Base-by-base conservation (phyloP, 2,113 vertebrate species). In the Parotia lawesii region DNA sequence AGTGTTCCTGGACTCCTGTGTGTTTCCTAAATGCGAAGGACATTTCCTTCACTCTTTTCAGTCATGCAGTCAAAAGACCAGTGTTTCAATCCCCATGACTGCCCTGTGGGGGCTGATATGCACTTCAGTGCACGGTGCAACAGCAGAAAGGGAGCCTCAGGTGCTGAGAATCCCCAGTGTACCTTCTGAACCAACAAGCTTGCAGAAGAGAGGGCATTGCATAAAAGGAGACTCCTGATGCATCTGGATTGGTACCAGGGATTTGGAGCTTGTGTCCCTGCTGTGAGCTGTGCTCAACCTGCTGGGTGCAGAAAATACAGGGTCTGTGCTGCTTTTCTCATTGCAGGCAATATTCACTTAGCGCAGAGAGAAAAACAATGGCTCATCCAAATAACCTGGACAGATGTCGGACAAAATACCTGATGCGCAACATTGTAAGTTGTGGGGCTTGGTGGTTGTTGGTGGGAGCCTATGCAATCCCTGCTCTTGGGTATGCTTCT, bases 301-400 rank as follows among this genome's bases (percentile, higher is more conserved):
- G 42, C 35, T 40, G 53, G 11, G 22, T 42, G 35, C 48, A 56
- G 54, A 28, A 18, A 22, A 4, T 57, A 38, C 60, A 58, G n/a
- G 64, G 22, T 14, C 27, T 72, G 33, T 82, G 40, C 70, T 91
- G 48, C 56, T 73, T 90, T 64, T 77, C 48, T 84, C 38, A 31
- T 85, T 93, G 67, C 95, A 99, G 99, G 96, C 98, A 99, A 85
- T 99, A 98, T 72, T 98, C 96, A 74, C 90, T 97, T 4, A 95
- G 96, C 1, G 93, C 97, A 38, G 98, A 98, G 50, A 98, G 85
- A 88, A 98, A 97, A 94, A 97, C 97, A 9, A 98, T 98, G 97
- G 95, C 92, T 12, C 97, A 98, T 65, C 98, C 99, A 69, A 99
- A 99, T 83, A 94, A 95, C 70, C 97, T 99, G 40, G 99, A 99